Base-by-base conservation (phyloP, 2,113 vertebrate genomes). In the Garra rufa region DNA sequence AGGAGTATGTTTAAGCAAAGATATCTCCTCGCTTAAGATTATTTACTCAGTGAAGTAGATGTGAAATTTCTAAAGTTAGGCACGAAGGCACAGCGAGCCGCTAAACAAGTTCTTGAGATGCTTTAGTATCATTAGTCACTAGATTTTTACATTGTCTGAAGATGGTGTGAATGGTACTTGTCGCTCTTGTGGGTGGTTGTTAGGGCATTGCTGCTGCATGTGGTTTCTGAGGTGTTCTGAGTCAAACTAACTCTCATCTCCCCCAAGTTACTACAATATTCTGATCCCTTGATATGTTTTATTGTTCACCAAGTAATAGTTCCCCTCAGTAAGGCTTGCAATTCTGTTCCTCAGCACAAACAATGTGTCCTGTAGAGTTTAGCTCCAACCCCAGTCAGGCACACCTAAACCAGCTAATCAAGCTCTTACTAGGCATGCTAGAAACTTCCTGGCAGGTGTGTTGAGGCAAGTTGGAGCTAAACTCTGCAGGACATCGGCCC, bases 181-280 rank as follows among this genome's bases (percentile, higher is more conserved):
- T 9, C 10, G 67, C 34, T 70, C 11, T n/a, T 19, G 2, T 70
- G 34, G 8, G 9, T n/a, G 17, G 17, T 11, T 70, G 67, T 41
- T 19, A 5, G 28, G 19, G n/a, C n/a, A n/a, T n/a, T n/a, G n/a
- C n/a, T n/a, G 11, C 19, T 41, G 1, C 19, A 19, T 67, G 59
- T 63, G 13, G 13, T 63, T 63, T 14, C 61, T 63, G 61, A 28
- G 6, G 61, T 65, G 3, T 34, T 65, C 14, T 65, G 15, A 67
- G 7, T 30, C 38, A 44, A 71, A 71, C 65, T 19, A 69, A 30
- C 2, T 41, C 38, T 44, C 10, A 21, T 43, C 69, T 14, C 34
- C 69, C n/a, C 21, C 69, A 71, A 71, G 41, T 71, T 44, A 43
- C 38, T 24, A 44, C 44, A 41, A 71, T 71, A 71, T 71, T 44